phyloP scores from a whole-genome alignment of 2,113 vertebrate species.

The Taurulus bubalis region DNA sequence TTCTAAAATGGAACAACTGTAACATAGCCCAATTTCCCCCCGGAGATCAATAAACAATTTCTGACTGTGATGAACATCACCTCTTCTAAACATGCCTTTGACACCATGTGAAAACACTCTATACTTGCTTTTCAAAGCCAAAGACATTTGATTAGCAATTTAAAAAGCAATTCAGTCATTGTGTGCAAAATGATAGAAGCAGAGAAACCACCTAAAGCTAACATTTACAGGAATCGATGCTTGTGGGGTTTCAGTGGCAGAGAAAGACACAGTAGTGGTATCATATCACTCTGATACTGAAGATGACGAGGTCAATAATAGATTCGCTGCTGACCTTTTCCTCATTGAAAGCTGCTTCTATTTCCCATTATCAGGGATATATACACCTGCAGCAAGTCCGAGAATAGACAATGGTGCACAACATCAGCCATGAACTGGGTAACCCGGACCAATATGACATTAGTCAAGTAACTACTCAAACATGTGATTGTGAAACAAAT shows the following conservation, averaged over 20 bases:
- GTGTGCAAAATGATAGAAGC: constrained; percentile 34
- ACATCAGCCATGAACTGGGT: not conserved
- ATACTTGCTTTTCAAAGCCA: not conserved
- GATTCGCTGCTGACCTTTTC: constrained; percentile 52
- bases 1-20: too few relatives aligned
- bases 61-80: not conserved
- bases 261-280: constrained; percentile 63
- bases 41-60: not conserved
- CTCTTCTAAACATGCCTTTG: not conserved
- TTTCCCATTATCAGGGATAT: constrained; percentile 30
- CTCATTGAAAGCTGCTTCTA: constrained; percentile 29
- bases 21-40: too few relatives aligned
- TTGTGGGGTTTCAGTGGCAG: constrained; percentile 64
- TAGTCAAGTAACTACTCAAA: constrained; percentile 5
- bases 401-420: not conserved
- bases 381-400: constrained; percentile 20
- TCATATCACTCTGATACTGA: constrained; percentile 80
- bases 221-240: constrained; percentile 79
- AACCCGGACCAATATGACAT: constrained; percentile 3
- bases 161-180: constrained; percentile 50
- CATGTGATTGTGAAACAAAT: not conserved
- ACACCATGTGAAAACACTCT: not conserved
- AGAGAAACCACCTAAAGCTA: constrained; percentile 70
- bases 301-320: constrained; percentile 65
- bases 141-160: constrained; percentile 26